phyloP scores from a whole-genome alignment of 92 coral and sea anemone species.

The Parazoanthus darwini region DNA sequence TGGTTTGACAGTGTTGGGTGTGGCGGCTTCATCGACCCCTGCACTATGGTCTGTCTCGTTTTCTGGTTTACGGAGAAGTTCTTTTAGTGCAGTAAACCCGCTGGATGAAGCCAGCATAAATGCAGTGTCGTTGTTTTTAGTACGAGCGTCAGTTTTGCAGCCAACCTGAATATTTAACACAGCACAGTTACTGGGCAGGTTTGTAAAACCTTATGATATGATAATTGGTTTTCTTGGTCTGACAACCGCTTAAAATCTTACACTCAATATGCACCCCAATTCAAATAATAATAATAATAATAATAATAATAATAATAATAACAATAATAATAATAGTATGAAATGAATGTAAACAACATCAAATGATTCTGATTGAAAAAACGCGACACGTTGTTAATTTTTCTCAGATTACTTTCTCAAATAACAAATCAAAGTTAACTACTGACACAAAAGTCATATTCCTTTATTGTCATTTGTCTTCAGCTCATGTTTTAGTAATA shows the following conservation, averaged over 20 bases:
- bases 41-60: not conserved
- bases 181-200: not conserved
- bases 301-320: too few species aligned
- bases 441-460: too few species aligned
- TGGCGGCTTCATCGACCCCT: not conserved
- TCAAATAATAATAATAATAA: too few species aligned
- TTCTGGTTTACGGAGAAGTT: not conserved
- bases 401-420: too few species aligned
- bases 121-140: conserved; percentile 18
- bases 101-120: conserved; percentile 12
- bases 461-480: too few species aligned
- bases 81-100: conserved; percentile 12
- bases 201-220: not conserved
- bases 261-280: not conserved
- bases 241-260: not conserved
- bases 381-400: too few species aligned
- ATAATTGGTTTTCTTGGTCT: not conserved
- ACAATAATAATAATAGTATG: too few species aligned
- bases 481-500: too few species aligned
- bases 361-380: not conserved
- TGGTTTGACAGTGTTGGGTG: not conserved
- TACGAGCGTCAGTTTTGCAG: conserved; percentile 10
- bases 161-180: not conserved
- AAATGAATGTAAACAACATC: not conserved
- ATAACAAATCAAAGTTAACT: too few species aligned